These are phyloP conservation scores for Xyrichtys novacula DNA, from an alignment of 2,797 vertebrate genomes.

Conservation along the genomic window DNA sequence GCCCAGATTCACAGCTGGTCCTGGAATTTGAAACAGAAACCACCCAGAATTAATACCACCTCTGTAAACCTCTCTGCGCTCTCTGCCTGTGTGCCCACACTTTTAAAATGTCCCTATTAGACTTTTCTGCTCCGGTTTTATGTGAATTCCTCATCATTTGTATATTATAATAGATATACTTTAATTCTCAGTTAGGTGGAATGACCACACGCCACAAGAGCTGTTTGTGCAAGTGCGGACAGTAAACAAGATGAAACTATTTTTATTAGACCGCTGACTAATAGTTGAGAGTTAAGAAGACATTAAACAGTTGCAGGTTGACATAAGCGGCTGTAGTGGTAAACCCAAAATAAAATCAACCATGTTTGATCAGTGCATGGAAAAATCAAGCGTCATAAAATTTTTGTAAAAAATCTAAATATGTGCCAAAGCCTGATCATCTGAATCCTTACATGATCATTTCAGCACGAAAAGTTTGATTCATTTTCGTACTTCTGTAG, in stretches of 20 bases:
- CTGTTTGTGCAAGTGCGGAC: background rate
- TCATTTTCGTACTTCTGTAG: no score
- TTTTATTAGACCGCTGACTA: conserved; percentile 13
- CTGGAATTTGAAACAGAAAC: conserved; percentile 53
- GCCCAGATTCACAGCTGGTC: conserved; percentile 62
- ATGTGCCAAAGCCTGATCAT: no score
- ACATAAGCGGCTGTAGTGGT: background rate
- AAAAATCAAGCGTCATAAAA: no score
- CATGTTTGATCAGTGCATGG: background rate
- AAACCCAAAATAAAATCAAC: conserved; percentile 10
- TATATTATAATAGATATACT: background rate
- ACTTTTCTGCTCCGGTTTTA: conserved; percentile 5
- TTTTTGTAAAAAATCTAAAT: no score
- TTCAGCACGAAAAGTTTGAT: no score
- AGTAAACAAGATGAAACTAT: conserved; percentile 2
- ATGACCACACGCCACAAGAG: background rate
- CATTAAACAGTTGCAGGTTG: background rate
- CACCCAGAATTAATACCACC: conserved; percentile 43
- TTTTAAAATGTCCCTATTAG: background rate
- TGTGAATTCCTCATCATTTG: background rate
- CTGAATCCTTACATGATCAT: no score
- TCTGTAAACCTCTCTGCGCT: conserved; percentile 37
- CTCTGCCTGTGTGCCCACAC: background rate
- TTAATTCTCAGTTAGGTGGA: background rate
- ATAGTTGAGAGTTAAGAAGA: background rate